Conservation (phyloP, 1,140 invertebrate species). For the Listronotus oregonensis region DNA sequence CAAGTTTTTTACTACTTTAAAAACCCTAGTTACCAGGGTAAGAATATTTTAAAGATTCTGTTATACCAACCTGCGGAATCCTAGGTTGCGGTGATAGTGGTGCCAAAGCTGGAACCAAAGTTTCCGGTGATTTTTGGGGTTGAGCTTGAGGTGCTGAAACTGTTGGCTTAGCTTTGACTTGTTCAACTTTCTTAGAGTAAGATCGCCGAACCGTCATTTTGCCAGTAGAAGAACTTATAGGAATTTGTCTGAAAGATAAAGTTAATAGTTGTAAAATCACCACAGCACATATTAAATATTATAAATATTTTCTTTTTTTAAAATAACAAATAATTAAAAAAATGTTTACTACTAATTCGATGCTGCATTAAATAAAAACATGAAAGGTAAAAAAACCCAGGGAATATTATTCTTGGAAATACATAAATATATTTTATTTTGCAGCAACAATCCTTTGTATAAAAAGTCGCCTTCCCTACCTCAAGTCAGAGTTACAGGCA, state of each 20-base stretch:
- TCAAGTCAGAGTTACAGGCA: no score
- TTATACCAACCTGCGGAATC: conserved; percentile 8
- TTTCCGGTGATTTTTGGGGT: neutral
- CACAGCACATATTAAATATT: neutral
- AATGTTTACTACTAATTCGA: no score
- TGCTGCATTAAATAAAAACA: no score
- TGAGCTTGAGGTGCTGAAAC: neutral
- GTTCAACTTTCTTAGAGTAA: conserved; percentile 8
- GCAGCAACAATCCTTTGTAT: no score
- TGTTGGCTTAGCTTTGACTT: conserved; percentile 39
- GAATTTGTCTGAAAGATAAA: conserved; percentile 7
- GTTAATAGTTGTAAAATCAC: neutral
- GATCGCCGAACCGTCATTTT: conserved; percentile 7
- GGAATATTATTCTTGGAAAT: no score
- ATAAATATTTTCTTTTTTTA: neutral
- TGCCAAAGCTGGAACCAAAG: conserved; percentile 9
- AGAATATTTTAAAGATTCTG: neutral
- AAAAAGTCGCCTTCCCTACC: no score
- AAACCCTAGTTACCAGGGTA: no score
- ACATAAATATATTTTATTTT: no score
- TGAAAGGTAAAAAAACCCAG: no score
- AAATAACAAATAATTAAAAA: no score
- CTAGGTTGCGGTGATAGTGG: conserved; percentile 10
- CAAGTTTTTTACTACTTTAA: no score
- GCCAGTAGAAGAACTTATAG: neutral